Base-by-base conservation (phyloP, 2,888 invertebrate species). In the Lithodes maja region DNA sequence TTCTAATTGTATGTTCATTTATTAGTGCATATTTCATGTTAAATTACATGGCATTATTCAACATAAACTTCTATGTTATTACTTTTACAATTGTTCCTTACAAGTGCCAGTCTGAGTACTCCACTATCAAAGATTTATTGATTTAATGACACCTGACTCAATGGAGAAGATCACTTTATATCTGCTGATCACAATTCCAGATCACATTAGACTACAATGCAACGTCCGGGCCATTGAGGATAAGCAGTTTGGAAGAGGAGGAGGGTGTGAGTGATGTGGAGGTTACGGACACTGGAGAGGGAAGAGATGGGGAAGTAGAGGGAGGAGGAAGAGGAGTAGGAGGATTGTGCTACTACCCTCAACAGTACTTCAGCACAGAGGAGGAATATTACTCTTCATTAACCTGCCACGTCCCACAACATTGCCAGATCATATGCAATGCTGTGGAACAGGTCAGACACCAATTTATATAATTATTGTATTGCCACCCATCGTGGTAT, bases 391-490 rank as follows among this genome's bases (percentile, higher is more conserved):
- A 86, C 74, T 5, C 69, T 1, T 55, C 52, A 79, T 49, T 91
- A 53, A 86, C 85, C 1, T 91, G 91, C 50, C 83, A 53, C 9
- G 52, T 81, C 2, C 2, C 15, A n/a, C 85, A 61, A 2, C 17
- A 61, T 50, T 91, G 91, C 69, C 61, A 78, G 50, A 86, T 91
- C 7, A 54, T 88, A 15, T 91, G 91, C 68, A 79, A 82, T 68
- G 85, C 82, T n/a, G 74, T 61, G 2, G 86, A 88, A 49, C 33
- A 54, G 90, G 90, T 90, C 54, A 79, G 88, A 33, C 33, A 33
- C 33, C 33, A 33, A 33, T 33, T 33, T 33, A 33, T 33, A 33
- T 33, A 33, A 33, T 33, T 33, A 33, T 33, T 33, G 33, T 33
- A 33, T 33, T 33, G 33, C 33, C 33, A 33, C 33, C 33, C 33